Percentiles rank a stretch among this genome's conserved stretches.
These are phyloP conservation scores for Rhinopomastus cyanomelas DNA, from an alignment of 2,113 vertebrate genomes.

Conservation along the genomic window DNA sequence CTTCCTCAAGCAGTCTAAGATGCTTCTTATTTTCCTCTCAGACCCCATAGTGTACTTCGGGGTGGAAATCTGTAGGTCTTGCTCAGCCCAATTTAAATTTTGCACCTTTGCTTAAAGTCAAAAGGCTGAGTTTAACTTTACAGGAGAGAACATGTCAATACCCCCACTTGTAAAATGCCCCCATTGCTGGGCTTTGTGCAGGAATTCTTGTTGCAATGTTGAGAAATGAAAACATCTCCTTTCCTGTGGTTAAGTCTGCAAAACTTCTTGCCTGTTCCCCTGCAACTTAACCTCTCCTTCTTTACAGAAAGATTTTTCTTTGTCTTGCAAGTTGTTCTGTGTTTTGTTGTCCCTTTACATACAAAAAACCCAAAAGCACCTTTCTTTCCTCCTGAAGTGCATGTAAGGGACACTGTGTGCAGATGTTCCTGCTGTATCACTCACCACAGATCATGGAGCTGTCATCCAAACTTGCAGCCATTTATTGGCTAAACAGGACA, in stretches of 20 bases:
- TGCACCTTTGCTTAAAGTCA: not conserved
- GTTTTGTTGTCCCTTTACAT: not conserved
- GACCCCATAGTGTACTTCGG: not conserved
- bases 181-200: not conserved
- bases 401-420: not conserved
- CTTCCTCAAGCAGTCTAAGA: not conserved
- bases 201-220: not conserved
- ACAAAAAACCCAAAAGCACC: not conserved
- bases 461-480: not conserved
- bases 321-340: not conserved
- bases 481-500: not conserved
- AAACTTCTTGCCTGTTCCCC: not conserved
- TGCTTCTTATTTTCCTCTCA: not conserved
- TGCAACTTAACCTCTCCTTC: not conserved
- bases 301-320: not conserved
- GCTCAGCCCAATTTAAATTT: not conserved
- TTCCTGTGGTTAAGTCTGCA: conserved; percentile 4
- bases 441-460: not conserved
- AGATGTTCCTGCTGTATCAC: not conserved
- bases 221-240: conserved; percentile 14
- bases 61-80: not conserved
- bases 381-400: not conserved
- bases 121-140: not conserved
- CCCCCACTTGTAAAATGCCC: not conserved
- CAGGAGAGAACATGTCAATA: not conserved